These are phyloP conservation scores for Chrysogorgia sp. DNA, from an alignment of 92 coral and sea anemone species.

Conservation along the genomic window DNA sequence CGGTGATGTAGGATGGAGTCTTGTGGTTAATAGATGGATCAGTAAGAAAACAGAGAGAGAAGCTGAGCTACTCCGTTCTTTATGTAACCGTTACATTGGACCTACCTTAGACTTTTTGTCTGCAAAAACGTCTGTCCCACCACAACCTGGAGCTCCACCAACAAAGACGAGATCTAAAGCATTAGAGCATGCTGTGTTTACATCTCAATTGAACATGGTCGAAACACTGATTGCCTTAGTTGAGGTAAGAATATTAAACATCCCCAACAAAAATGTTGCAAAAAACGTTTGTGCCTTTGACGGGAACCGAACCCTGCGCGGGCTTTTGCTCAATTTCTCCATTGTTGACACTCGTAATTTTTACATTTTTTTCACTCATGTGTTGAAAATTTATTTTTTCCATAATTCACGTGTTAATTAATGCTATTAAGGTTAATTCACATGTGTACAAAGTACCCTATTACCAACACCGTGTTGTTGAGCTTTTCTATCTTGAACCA, in stretches of 20 bases:
- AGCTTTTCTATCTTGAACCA: too few species aligned
- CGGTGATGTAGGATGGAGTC: slow-evolving; percentile 94
- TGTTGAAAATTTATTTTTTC: not conserved
- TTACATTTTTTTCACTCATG: too few species aligned
- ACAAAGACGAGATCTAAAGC: slow-evolving; percentile 84
- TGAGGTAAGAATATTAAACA: slow-evolving; percentile 59
- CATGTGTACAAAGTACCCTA: too few species aligned
- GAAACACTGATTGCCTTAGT: slow-evolving; percentile 83
- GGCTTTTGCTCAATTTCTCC: too few species aligned
- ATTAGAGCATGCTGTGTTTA: slow-evolving; percentile 83
- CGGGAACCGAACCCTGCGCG: too few species aligned
- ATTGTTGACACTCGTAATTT: too few species aligned
- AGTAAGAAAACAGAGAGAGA: slow-evolving; percentile 86
- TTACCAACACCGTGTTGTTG: too few species aligned
- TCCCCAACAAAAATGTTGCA: not conserved
- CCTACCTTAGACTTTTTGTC: slow-evolving; percentile 87
- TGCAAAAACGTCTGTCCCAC: slow-evolving; percentile 85
- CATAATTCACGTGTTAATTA: not conserved
- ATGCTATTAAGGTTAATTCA: too few species aligned
- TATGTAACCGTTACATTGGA: slow-evolving; percentile 91
- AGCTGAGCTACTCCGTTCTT: slow-evolving; percentile 71
- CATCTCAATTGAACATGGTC: slow-evolving; percentile 92
- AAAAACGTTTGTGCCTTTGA: not conserved
- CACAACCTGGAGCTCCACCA: slow-evolving; percentile 79
- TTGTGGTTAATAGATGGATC: slow-evolving; percentile 91